A percentile compares a stretch with the other conserved stretches of the same genome.
Conservation (phyloP, 2,113 vertebrate genomes). For the Setophaga kirtlandii region DNA sequence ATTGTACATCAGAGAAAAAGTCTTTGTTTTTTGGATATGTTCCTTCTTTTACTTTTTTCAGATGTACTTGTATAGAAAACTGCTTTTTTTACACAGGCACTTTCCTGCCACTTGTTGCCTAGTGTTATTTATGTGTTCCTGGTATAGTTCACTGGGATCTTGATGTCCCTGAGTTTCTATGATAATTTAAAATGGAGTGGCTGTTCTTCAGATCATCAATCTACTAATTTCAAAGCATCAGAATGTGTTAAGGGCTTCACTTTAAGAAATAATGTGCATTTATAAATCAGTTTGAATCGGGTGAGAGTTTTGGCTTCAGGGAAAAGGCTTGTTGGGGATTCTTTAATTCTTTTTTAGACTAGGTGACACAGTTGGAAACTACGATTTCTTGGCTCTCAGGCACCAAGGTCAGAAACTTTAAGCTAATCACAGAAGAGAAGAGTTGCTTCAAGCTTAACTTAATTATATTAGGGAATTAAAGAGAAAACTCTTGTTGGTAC, state of each 20-base stretch:
- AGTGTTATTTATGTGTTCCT: neutral
- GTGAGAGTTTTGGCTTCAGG: neutral
- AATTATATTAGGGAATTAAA: constrained; percentile 48
- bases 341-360: neutral
- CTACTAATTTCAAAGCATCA: neutral
- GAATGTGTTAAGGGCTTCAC: neutral
- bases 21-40: neutral
- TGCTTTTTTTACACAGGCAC: neutral
- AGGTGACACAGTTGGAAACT: neutral
- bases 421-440: constrained; percentile 1
- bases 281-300: neutral
- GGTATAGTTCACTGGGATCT: neutral
- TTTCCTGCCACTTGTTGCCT: neutral
- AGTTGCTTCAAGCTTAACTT: constrained; percentile 35
- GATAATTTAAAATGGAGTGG: neutral
- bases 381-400: neutral
- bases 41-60: neutral
- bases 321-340: neutral
- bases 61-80: neutral
- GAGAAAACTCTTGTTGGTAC: neutral
- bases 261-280: neutral
- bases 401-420: constrained; percentile 16
- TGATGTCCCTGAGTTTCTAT: neutral
- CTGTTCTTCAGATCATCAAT: neutral
- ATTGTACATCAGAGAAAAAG: neutral